Evolutionary conservation across 35 echinoderm and acorn worm genomes (phyloP).

Genomic region (Lytechinus pictus): DNA sequence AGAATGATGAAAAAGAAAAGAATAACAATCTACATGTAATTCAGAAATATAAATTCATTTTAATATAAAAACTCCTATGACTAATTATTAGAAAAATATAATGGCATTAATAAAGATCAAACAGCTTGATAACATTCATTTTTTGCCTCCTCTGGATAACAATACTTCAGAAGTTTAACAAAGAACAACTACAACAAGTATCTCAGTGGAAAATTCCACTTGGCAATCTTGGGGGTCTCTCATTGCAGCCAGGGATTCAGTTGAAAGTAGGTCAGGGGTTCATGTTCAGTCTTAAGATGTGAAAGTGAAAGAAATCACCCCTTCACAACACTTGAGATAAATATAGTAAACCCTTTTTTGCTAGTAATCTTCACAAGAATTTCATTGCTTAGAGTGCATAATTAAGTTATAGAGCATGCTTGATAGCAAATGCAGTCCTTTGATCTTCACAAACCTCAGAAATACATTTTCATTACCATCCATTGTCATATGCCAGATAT

Average conservation of each 20-base stretch:
- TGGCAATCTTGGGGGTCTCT: neutral
- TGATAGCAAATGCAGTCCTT: too few relatives aligned
- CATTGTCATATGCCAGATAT: too few relatives aligned
- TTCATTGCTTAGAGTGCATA: too few relatives aligned
- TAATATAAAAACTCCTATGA: neutral
- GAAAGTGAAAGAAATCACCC: neutral
- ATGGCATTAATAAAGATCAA: neutral
- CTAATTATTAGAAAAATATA: neutral
- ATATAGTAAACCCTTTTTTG: too few relatives aligned
- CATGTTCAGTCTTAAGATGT: neutral
- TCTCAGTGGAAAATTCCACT: neutral
- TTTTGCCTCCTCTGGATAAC: neutral
- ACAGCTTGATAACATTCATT: neutral
- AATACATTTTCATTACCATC: too few relatives aligned
- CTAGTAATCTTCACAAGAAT: too few relatives aligned
- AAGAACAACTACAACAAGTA: neutral
- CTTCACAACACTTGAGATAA: neutral
- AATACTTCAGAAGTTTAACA: neutral
- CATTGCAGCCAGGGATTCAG: neutral
- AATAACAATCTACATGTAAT: neutral
- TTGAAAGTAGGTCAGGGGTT: neutral
- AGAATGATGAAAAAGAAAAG: slow-evolving; percentile 25
- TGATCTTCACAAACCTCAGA: too few relatives aligned
- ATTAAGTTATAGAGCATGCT: too few relatives aligned
- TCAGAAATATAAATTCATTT: neutral